Base-by-base conservation (phyloP, 2,797 vertebrate genomes). In the Myripristis murdjan region DNA sequence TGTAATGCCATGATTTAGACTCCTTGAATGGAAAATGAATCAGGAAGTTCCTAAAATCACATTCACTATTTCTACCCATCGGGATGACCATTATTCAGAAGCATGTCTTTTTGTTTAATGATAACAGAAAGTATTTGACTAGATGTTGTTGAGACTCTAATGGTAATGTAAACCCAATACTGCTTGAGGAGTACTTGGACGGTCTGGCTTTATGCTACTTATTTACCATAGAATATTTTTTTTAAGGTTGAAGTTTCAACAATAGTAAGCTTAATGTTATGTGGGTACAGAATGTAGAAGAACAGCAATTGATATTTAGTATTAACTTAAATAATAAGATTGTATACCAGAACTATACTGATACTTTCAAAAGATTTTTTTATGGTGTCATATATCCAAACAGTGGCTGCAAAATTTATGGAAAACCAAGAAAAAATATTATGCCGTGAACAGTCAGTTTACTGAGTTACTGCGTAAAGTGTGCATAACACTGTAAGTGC, bases 21-120 rank as follows among this genome's bases (percentile, higher is more conserved):
- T 67, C 39, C 52, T 64, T 44, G 39, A 61, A 20, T 81, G 78
- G 82, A 85, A 91, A 88, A 75, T 39, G 24, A 73, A 66, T 72
- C 54, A 69, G 81, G 69, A 89, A 72, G 75, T 79, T 67, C 52
- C 33, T 56, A 62, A 73, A 47, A 75, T 67, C 49, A 41, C 18
- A 74, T 51, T 75, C 37, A 56, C 61, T 72, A 58, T 65, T 39
- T 53, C 28, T 73, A 39, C 72, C 64, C 53, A 23, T 72, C 55
- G 60, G 47, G 31, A 20, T 70, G 46, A 52, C 16, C 8, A 10
- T 62, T 54, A 58, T 51, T 63, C 66, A 64, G 23, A 41, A 51
- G 31, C 5, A 18, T 39, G 5, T 23, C 10, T 56, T 56, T 37
- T 57, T 57, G 20, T 16, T 44, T 59, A 2, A 28, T 59, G 20